Evolutionary conservation across 2,888 invertebrate genomes (phyloP).

Genomic region (Rhingia campestris): DNA sequence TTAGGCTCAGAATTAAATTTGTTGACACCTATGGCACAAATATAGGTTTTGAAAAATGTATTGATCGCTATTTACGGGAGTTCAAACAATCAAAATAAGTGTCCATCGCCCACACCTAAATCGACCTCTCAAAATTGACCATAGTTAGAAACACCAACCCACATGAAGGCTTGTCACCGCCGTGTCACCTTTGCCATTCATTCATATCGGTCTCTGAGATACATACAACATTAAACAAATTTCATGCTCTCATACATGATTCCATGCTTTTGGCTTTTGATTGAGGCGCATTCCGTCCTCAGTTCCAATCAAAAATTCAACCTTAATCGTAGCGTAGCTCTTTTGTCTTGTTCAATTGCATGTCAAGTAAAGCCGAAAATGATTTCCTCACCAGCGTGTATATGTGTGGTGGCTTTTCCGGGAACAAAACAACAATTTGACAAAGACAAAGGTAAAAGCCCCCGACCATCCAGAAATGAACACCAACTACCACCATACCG

Average conservation of each 20-base stretch:
- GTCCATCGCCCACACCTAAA: neutral
- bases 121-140: neutral
- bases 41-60: too few relatives aligned
- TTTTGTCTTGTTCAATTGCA: slow-evolving; percentile 33
- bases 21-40: too few relatives aligned
- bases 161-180: neutral
- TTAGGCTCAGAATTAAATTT: too few relatives aligned
- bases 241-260: slow-evolving; percentile 13
- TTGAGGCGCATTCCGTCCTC: slow-evolving; percentile 21
- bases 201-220: neutral
- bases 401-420: neutral
- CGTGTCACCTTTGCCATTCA: neutral
- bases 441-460: slow-evolving; percentile 25
- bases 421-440: slow-evolving; percentile 37
- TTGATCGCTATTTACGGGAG: neutral
- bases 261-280: slow-evolving; percentile 40
- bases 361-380: slow-evolving; percentile 40
- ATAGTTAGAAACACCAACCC: neutral
- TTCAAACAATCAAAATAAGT: neutral
- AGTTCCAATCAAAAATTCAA: slow-evolving; percentile 50
- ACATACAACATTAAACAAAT: slow-evolving; percentile 31
- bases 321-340: slow-evolving; percentile 46
- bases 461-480: slow-evolving; percentile 6
- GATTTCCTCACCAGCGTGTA: slow-evolving; percentile 53
- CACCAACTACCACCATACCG: slow-evolving; percentile 34